Percentiles rank a stretch among this genome's conserved stretches.
Conservation (phyloP, 2,113 vertebrate genomes). For the Ammodramus savannarum region DNA sequence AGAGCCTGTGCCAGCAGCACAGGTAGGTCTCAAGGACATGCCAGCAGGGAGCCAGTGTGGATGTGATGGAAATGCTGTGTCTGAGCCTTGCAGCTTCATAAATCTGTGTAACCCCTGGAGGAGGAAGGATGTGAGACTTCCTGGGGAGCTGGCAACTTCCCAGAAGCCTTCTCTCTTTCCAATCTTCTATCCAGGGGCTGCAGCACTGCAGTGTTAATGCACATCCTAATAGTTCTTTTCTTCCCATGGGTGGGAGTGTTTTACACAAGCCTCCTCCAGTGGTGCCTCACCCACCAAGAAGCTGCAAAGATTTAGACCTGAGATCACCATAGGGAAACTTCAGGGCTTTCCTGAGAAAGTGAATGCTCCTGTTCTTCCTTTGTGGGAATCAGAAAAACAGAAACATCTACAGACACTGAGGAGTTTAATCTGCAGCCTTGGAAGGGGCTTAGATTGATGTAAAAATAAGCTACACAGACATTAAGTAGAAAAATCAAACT, state of each 20-base stretch:
- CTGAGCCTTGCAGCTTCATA: background rate
- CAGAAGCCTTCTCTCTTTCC: background rate
- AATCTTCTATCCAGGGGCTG: background rate
- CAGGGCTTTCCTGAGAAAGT: background rate
- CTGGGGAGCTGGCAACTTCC: background rate
- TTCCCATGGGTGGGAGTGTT: background rate
- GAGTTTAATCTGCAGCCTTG: background rate
- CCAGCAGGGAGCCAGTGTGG: background rate
- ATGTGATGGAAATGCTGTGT: background rate
- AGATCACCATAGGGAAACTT: background rate
- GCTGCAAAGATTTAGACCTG: background rate
- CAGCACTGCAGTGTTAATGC: background rate
- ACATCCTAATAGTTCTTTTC: background rate
- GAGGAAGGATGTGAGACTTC: background rate
- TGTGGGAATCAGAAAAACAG: background rate
- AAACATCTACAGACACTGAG: background rate
- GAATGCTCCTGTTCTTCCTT: background rate
- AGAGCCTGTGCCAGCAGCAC: background rate
- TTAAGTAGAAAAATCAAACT: background rate
- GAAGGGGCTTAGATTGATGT: background rate
- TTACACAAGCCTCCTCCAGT: no score
- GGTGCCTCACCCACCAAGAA: background rate
- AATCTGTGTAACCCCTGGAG: background rate
- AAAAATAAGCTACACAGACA: background rate
- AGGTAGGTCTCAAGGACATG: background rate